phyloP scores from a whole-genome alignment of 2,113 vertebrate genomes.

The Proterorhinus semilunaris region DNA sequence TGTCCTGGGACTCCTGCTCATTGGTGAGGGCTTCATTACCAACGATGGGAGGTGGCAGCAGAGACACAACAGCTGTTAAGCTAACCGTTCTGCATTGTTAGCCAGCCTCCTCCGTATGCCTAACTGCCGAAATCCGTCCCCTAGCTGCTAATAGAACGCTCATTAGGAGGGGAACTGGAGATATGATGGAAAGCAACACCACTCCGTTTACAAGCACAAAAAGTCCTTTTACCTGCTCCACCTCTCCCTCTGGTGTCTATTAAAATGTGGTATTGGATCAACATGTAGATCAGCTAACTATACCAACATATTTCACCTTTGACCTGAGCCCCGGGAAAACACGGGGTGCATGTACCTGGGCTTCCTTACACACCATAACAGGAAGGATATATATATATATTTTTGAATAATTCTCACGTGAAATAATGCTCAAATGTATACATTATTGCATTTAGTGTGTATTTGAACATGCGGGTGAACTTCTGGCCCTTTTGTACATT shows the following conservation, averaged over 20 bases:
- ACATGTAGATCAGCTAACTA: constrained; percentile 33
- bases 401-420: not conserved
- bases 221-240: constrained; percentile 30
- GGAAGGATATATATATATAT: constrained; percentile 29
- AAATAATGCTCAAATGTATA: not conserved
- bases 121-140: constrained; percentile 73
- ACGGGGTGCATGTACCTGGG: constrained; percentile 17
- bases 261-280: constrained; percentile 51
- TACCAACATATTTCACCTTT: constrained; percentile 42
- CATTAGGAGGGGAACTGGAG: constrained; percentile 70
- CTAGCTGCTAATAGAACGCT: constrained; percentile 79
- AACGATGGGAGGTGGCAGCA: constrained; percentile 69
- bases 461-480: not conserved
- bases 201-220: constrained; percentile 37
- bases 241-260: constrained; percentile 71
- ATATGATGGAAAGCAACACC: constrained; percentile 64
- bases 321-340: constrained; percentile 26
- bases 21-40: constrained; percentile 79
- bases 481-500: not conserved
- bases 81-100: constrained; percentile 79
- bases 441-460: not conserved
- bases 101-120: constrained; percentile 77
- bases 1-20: constrained; percentile 68
- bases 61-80: constrained; percentile 81
- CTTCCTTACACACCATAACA: constrained; percentile 33